phyloP scores from a whole-genome alignment of 2,888 invertebrate species.

The Cylloceria caligata region DNA sequence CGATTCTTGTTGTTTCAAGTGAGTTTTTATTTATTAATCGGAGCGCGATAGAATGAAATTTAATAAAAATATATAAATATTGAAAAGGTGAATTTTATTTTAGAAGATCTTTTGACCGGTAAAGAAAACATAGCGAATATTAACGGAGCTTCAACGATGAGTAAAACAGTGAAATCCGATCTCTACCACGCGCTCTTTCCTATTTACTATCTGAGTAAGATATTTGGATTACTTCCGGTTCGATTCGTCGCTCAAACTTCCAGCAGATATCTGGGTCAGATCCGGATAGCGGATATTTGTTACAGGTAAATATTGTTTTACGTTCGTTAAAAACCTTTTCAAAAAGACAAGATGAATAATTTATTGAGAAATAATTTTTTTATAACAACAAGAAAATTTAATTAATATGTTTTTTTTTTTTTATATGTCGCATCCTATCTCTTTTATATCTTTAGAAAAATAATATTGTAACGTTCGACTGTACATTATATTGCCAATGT shows the following conservation, averaged over 20 bases:
- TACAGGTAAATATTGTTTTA: slow-evolving; percentile 80
- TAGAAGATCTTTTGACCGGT: slow-evolving; percentile 55
- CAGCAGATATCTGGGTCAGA: slow-evolving; percentile 75
- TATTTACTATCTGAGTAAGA: slow-evolving; percentile 79
- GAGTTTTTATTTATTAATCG: background rate
- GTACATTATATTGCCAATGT: no score
- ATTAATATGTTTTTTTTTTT: no score
- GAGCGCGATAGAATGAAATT: background rate
- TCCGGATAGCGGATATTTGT: slow-evolving; percentile 70
- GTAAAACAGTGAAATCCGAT: slow-evolving; percentile 72
- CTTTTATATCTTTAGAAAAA: no score
- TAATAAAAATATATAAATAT: background rate
- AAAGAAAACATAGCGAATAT: slow-evolving; percentile 52
- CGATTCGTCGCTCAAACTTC: slow-evolving; percentile 72
- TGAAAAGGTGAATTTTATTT: slow-evolving; percentile 14
- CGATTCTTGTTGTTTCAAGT: slow-evolving; percentile 3
- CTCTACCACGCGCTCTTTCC: slow-evolving; percentile 79
- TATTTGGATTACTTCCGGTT: slow-evolving; percentile 79
- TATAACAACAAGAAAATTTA: no score
- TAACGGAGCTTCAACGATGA: slow-evolving; percentile 62
- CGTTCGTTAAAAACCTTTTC: no score
- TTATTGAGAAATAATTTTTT: no score
- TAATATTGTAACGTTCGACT: no score
- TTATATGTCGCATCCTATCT: no score
- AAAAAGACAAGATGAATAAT: no score